phyloP scores from a whole-genome alignment of 2,797 vertebrate species.

The Ctenopoma multispine region DNA sequence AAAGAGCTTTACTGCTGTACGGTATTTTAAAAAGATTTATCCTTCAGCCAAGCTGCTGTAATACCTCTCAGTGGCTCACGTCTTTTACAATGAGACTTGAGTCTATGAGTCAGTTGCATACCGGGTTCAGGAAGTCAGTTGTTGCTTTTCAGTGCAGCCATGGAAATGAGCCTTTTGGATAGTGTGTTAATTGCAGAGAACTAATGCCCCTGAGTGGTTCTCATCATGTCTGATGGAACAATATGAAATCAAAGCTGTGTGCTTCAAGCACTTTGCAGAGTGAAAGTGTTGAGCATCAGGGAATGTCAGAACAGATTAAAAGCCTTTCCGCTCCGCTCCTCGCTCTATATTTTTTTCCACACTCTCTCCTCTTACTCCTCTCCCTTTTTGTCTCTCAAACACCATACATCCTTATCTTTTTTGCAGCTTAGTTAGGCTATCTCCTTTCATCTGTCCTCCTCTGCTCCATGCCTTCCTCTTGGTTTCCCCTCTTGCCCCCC shows the following conservation, averaged over 20 bases:
- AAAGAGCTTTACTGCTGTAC: conserved; percentile 30
- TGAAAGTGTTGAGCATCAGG: conserved; percentile 69
- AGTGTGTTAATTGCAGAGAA: conserved; percentile 47
- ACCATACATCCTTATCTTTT: conserved; percentile 58
- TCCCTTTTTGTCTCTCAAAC: conserved; percentile 45
- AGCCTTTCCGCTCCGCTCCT: conserved; percentile 48
- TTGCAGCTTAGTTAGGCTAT: conserved; percentile 62
- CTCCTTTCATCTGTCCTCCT: conserved; percentile 68
- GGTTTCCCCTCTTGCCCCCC: conserved; percentile 30
- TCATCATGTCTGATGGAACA: conserved; percentile 70
- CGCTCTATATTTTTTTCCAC: conserved; percentile 1
- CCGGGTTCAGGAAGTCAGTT: conserved; percentile 53
- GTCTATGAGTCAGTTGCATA: conserved; percentile 34
- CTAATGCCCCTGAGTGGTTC: conserved; percentile 59
- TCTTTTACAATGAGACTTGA: conserved; percentile 37
- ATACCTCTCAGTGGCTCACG: conserved; percentile 40
- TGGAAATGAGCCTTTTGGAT: conserved; percentile 50
- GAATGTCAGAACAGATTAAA: conserved; percentile 78
- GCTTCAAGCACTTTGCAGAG: conserved; percentile 59
- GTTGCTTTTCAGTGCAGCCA: conserved; percentile 37
- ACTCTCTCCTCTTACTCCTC: conserved; percentile 28
- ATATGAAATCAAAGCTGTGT: conserved; percentile 76
- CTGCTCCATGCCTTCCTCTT: conserved; percentile 50
- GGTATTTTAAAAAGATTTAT: conserved; percentile 48
- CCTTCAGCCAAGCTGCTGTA: conserved; percentile 48